Conservation (phyloP, 1,140 invertebrate genomes). For the Lethocerus indicus region DNA sequence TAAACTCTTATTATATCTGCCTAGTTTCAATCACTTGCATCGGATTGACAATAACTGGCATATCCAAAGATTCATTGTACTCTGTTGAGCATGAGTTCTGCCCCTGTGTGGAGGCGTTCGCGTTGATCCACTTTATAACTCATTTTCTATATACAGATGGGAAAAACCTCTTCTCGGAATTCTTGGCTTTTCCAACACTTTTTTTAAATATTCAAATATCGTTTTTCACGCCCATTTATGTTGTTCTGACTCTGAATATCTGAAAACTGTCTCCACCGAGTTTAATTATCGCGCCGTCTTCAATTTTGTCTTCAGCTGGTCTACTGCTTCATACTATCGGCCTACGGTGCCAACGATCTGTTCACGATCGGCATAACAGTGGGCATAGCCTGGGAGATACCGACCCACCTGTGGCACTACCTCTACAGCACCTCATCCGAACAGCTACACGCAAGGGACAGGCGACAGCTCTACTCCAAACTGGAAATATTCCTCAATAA, state of each 20-base stretch:
- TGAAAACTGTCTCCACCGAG: background rate
- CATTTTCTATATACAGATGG: background rate
- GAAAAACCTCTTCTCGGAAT: background rate
- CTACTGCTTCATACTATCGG: slow-evolving; percentile 4
- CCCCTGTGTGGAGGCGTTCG: too few relatives aligned
- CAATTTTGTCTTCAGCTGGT: slow-evolving; percentile 4
- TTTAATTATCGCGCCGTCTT: background rate
- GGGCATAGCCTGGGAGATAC: slow-evolving; percentile 8
- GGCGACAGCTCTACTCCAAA: slow-evolving; percentile 5
- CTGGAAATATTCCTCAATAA: background rate
- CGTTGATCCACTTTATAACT: background rate
- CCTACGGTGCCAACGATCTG: slow-evolving; percentile 1
- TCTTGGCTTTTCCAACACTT: background rate
- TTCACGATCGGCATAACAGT: slow-evolving; percentile 5
- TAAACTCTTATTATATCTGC: too few relatives aligned
- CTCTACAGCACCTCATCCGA: background rate
- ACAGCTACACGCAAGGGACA: background rate
- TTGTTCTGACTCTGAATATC: background rate
- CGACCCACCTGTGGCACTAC: background rate
- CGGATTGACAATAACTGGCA: too few relatives aligned
- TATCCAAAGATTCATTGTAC: too few relatives aligned
- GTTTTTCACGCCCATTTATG: background rate
- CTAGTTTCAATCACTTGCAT: too few relatives aligned
- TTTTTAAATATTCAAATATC: background rate
- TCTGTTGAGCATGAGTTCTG: too few relatives aligned